Base-by-base conservation (phyloP, 2,888 invertebrate species). In the Drosophila multiciliata region DNA sequence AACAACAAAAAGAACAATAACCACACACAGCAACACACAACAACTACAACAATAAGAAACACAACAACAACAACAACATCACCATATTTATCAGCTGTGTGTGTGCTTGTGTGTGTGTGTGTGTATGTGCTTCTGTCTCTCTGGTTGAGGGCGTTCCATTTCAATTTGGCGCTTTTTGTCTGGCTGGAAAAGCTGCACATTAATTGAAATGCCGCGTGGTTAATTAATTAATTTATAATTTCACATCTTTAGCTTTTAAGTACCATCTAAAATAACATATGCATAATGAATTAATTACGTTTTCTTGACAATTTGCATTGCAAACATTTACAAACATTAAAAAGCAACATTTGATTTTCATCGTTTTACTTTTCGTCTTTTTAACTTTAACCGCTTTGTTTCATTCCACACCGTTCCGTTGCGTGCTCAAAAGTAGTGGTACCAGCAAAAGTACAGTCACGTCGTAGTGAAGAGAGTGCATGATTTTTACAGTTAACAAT, bases 101-200 rank as follows among this genome's bases (percentile, higher is more conserved):
- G 12, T 50, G 32, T 58, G 17, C 36, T 26, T 23, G 38, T 58
- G n/a, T 42, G 52, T 63, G 40, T 54, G 35, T 61, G 58, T 66
- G 23, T 55, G 35, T 55, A 36, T 45, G 49, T 66, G 59, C 49
- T 66, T 61, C 48, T 71, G 29, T 29, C 66, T 64, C 45, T 45
- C 23, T 54, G 23, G 58, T 61, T 49, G 52, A 50, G 71, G 32
- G 52, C 64, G 72, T 64, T 68, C 57, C 70, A 78, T 69, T 82
- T 85, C 82, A 79, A 85, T 85, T 89, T 83, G 82, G 75, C 89
- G 78, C 85, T 89, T 85, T 89, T 85, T 89, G 68, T 76, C 75
- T 72, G 73, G 59, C 73, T 87, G 89, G 65, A 78, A 89, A 85
- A 87, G 89, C 85, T 76, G 85, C 85, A 73, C 45, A 63, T 70